These are phyloP conservation scores for Rhinolophus sinicus DNA, from an alignment of 2,113 vertebrate species.

Conservation along the genomic window DNA sequence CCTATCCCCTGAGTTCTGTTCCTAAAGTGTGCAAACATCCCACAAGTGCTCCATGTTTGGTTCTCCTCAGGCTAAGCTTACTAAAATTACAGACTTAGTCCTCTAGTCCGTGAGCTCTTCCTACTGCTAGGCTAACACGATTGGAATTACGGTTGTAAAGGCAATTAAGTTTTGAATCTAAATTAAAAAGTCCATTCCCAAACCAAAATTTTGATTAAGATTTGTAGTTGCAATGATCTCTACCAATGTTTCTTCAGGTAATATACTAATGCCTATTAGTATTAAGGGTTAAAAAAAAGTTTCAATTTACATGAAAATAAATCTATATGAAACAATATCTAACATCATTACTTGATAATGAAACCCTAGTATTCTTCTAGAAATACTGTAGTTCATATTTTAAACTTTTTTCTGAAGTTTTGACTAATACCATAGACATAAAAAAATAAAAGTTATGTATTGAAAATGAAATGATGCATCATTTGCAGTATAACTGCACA, in stretches of 20 bases:
- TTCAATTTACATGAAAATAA: background rate
- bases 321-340: background rate
- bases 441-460: background rate
- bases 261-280: background rate
- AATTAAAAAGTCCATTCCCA: background rate
- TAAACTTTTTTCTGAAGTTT: background rate
- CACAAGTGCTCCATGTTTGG: background rate
- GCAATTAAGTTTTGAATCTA: background rate
- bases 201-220: slow-evolving; percentile 1
- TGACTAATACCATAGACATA: background rate
- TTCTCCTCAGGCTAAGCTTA: background rate
- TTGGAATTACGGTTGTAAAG: background rate
- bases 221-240: background rate
- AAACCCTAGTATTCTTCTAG: background rate
- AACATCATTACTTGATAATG: background rate
- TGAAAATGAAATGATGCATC: background rate
- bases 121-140: background rate
- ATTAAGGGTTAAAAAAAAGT: background rate
- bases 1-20: background rate
- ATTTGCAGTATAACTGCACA: background rate
- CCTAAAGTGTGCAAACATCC: background rate
- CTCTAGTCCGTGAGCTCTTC: background rate
- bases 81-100: background rate
- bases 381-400: background rate
- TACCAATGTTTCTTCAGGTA: background rate